Evolutionary conservation across 2,888 invertebrate species (phyloP).

Genomic region (Cheilosia variabilis): DNA sequence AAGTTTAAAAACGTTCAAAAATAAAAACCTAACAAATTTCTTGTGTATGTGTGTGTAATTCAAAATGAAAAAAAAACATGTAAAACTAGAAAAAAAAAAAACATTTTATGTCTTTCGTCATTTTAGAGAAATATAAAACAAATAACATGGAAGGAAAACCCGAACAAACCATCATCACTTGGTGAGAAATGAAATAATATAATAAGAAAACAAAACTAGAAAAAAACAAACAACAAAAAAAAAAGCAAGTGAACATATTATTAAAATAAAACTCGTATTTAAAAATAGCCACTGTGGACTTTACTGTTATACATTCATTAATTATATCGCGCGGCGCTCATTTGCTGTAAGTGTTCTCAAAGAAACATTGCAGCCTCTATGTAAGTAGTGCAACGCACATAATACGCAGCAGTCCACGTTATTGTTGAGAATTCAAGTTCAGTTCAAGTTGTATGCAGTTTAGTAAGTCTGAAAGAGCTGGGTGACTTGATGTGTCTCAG

Average conservation of each 20-base stretch:
- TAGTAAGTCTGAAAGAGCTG: no score
- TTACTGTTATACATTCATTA: not conserved
- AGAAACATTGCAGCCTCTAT: no score
- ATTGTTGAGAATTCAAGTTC: no score
- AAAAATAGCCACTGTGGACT: constrained; percentile 47
- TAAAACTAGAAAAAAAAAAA: constrained; percentile 57
- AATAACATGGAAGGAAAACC: constrained; percentile 66
- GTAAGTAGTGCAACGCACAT: no score
- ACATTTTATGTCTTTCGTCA: constrained; percentile 74
- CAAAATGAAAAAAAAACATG: constrained; percentile 54
- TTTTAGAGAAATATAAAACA: constrained; percentile 70
- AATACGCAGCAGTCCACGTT: no score
- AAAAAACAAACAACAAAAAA: constrained; percentile 38
- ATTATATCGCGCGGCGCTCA: no score
- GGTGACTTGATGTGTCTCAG: no score
- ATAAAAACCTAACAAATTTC: constrained; percentile 68
- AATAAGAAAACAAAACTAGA: constrained; percentile 37
- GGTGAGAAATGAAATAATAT: constrained; percentile 39
- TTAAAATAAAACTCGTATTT: constrained; percentile 75
- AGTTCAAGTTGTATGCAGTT: no score
- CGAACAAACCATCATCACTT: constrained; percentile 67
- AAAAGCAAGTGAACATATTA: constrained; percentile 69
- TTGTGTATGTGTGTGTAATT: constrained; percentile 76
- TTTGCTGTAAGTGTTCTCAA: no score
- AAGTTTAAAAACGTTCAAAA: constrained; percentile 50